Base-by-base conservation (phyloP, 2,113 vertebrate species). In the Leptobrachium ailaonicum region DNA sequence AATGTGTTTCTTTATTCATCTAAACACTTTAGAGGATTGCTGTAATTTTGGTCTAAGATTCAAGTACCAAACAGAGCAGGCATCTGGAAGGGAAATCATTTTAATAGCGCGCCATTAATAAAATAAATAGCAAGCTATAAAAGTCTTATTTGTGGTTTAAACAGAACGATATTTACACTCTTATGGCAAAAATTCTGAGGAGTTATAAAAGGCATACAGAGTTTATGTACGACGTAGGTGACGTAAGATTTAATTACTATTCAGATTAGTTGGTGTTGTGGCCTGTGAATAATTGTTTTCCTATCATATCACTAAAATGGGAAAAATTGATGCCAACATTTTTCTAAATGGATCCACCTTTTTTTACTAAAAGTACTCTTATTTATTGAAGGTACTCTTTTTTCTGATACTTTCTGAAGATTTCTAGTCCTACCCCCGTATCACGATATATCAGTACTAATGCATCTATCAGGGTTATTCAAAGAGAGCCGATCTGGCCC, bases 61-160 rank as follows among this genome's bases (percentile, higher is more conserved):
- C 47, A 73, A 80, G 78, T 67, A 80, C 78, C 63, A 80, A 80
- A 80, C 41, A 80, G 71, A 73, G 71, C 10, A 45, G 63, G 63
- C 78, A 80, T 80, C 63, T 73, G 78, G 78, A 73, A 80, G 71
- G 43, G 66, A 73, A 80, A 80, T 80, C 62, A 73, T 66, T 80
- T 80, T 80, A 80, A 80, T 80, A 58, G 58, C 32, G 40, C 20
- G 43, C 70, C 71, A 73, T 80, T 80, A 80, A 80, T 80, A 80
- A 73, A 67, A 66, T 80, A 67, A 80, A 74, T 54, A 45, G 78
- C 41, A 14, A 56, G 41, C 60, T 60, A 60, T 80, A 80, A 80
- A 80, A 60, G 78, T 80, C 47, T n/a, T 73, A 73, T 80, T 73
- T 80, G 62, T 80, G 71, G 62, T 73, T 66, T 73, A 58, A 73